Evolutionary conservation across 2,888 invertebrate species (phyloP), one percentile per base, ranked within the genome.

Genomic region (Agapostemon virescens): DNA sequence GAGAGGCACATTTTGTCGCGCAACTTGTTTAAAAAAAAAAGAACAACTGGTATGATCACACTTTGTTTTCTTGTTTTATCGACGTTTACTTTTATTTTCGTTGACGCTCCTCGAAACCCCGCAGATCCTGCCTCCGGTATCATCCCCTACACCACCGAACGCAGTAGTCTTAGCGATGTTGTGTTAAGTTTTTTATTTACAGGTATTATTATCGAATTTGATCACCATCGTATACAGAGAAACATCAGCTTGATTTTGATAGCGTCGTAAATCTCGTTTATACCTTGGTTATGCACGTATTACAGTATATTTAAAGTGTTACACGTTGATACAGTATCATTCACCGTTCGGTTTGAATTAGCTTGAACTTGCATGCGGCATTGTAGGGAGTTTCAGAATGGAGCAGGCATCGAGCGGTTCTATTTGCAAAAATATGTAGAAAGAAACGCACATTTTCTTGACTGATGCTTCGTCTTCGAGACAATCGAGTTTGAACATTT

Each of bases 21-120:
- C 64, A 87, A 82, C 33, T 89, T 86, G 88, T 89, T 88, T 55
- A 88, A 88, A 87, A 84, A 69, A 58, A 30, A 73, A 66, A 66
- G 58, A 36, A 42, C 42, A 26, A 88, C 85, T 89, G 88, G 85
- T 88, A 89, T 87, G 87, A 89, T 89, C 89, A 90, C 86, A 92
- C 91, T 61, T 92, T 91, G 88, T 90, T 49, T 77, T 80, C 72
- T 40, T 15, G 58, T 74, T 71, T 36, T 7, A 42, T 42, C 36
- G 36, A 64, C n/a, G 36, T 20, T n/a, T 36, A 69, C 42, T 75
- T 71, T 71, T 77, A 45, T 71, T 74, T 75, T 79, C 33, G 42
- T 80, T 20, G 42, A 45, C 11, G 64, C 15, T 15, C 26, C 71
- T 20, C 3, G 55, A 26, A 64, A n/a, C n/a, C 26, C n/a, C 33